phyloP scores from a whole-genome alignment of 2,888 invertebrate species.

The Pocota personata region DNA sequence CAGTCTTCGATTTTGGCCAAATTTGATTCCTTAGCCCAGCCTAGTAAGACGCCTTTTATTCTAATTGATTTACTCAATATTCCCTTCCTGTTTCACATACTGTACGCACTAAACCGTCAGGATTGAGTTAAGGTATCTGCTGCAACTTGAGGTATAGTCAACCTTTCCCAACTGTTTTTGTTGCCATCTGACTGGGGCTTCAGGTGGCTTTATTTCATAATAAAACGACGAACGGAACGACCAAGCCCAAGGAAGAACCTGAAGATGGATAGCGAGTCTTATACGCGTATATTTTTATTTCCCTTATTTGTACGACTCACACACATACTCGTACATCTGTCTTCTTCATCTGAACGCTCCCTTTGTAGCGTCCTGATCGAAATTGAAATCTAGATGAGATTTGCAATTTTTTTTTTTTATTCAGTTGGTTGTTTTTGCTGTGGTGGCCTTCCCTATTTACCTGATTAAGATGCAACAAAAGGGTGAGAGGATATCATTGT shows the following conservation, averaged over 20 bases:
- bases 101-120: slow-evolving; percentile 22
- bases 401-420: slow-evolving; percentile 9
- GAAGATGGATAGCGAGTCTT: background rate
- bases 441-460: slow-evolving; percentile 60
- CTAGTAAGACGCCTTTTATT: too few relatives aligned
- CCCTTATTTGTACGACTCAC: slow-evolving; percentile 18
- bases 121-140: slow-evolving; percentile 28
- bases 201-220: slow-evolving; percentile 59
- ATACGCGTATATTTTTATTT: slow-evolving; percentile 30
- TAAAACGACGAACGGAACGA: background rate
- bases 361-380: slow-evolving; percentile 58
- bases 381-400: slow-evolving; percentile 64
- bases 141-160: slow-evolving; percentile 64
- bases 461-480: slow-evolving; percentile 66
- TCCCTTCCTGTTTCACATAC: slow-evolving; percentile 18
- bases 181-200: slow-evolving; percentile 26
- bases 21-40: too few relatives aligned
- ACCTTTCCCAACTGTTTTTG: slow-evolving; percentile 67
- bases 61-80: too few relatives aligned
- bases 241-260: slow-evolving; percentile 11
- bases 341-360: slow-evolving; percentile 33
- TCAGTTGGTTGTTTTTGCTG: background rate
- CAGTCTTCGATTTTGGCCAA: too few relatives aligned
- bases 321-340: background rate
- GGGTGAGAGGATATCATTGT: slow-evolving; percentile 54